These are phyloP conservation scores for Chaenocephalus aceratus DNA, from an alignment of 2,113 vertebrate genomes.

Conservation along the genomic window DNA sequence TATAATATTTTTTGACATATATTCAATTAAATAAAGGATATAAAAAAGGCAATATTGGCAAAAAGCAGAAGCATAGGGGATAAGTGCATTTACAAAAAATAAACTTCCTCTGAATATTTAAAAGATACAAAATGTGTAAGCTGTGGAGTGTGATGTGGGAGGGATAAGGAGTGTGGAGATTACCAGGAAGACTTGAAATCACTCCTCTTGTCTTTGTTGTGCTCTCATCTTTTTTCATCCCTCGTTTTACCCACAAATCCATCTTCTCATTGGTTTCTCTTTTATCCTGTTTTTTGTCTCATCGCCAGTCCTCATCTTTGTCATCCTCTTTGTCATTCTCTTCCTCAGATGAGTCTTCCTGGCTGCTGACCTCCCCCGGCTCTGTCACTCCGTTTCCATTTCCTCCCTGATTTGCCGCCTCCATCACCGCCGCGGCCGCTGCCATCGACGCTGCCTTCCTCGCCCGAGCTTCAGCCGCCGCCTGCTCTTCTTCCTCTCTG, in stretches of 20 bases:
- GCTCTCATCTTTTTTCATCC: slow-evolving; percentile 11
- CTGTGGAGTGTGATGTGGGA: slow-evolving; percentile 49
- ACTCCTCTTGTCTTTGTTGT: slow-evolving; percentile 37
- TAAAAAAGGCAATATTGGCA: slow-evolving; percentile 69
- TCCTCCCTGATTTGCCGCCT: slow-evolving; percentile 22
- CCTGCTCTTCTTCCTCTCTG: slow-evolving; percentile 86
- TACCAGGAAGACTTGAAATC: slow-evolving; percentile 56
- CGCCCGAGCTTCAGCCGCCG: slow-evolving; percentile 57
- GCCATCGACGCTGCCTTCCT: slow-evolving; percentile 47
- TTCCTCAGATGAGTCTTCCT: slow-evolving; percentile 79
- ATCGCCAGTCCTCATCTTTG: slow-evolving; percentile 84
- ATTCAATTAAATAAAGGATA: slow-evolving; percentile 78
- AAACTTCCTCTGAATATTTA: slow-evolving; percentile 61
- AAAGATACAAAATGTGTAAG: slow-evolving; percentile 58
- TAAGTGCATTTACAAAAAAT: slow-evolving; percentile 72
- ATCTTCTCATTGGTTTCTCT: slow-evolving; percentile 8
- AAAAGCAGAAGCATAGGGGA: slow-evolving; percentile 58
- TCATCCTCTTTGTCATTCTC: slow-evolving; percentile 86
- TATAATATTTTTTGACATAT: slow-evolving; percentile 56
- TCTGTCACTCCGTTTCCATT: slow-evolving; percentile 67
- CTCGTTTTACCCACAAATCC: slow-evolving; percentile 13
- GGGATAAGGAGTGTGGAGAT: slow-evolving; percentile 37
- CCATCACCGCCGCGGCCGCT: rapidly evolving
- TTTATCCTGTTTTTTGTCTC: slow-evolving; percentile 27
- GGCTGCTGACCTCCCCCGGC: slow-evolving; percentile 74